phyloP scores from a whole-genome alignment of 2,113 vertebrate species.

The Istiophorus platypterus region DNA sequence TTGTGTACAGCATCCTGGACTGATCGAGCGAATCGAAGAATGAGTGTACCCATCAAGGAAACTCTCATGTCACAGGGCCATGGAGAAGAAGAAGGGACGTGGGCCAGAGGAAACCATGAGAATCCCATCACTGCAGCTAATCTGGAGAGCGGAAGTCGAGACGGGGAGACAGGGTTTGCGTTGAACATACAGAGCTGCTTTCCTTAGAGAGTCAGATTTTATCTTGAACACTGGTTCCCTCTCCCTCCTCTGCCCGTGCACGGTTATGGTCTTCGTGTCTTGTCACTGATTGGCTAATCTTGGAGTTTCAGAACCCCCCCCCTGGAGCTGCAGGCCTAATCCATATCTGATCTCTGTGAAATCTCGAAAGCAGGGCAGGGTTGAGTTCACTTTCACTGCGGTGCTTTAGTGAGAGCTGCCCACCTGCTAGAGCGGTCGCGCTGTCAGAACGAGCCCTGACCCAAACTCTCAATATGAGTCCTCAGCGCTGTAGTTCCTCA shows the following conservation, averaged over 20 bases:
- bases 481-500: slow-evolving; percentile 47
- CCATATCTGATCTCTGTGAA: slow-evolving; percentile 56
- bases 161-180: slow-evolving; percentile 30
- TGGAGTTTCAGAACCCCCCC: neutral
- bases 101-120: slow-evolving; percentile 55
- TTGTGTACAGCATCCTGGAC: slow-evolving; percentile 66
- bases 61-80: slow-evolving; percentile 51
- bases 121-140: slow-evolving; percentile 66
- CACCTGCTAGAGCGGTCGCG: slow-evolving; percentile 53
- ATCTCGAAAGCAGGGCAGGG: slow-evolving; percentile 29
- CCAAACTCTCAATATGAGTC: slow-evolving; percentile 56
- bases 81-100: slow-evolving; percentile 41
- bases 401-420: slow-evolving; percentile 36
- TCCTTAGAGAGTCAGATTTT: slow-evolving; percentile 5
- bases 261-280: neutral
- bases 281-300: slow-evolving; percentile 16
- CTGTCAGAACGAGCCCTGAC: slow-evolving; percentile 52
- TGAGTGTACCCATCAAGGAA: slow-evolving; percentile 59
- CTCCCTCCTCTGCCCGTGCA: neutral
- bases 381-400: slow-evolving; percentile 36
- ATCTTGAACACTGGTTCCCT: neutral
- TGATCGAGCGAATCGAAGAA: slow-evolving; percentile 63
- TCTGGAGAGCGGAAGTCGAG: slow-evolving; percentile 69
- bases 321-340: slow-evolving; percentile 38
- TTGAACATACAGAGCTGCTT: slow-evolving; percentile 9